Conservation (phyloP, 2,888 invertebrate species). For the Sisyra nigra region DNA sequence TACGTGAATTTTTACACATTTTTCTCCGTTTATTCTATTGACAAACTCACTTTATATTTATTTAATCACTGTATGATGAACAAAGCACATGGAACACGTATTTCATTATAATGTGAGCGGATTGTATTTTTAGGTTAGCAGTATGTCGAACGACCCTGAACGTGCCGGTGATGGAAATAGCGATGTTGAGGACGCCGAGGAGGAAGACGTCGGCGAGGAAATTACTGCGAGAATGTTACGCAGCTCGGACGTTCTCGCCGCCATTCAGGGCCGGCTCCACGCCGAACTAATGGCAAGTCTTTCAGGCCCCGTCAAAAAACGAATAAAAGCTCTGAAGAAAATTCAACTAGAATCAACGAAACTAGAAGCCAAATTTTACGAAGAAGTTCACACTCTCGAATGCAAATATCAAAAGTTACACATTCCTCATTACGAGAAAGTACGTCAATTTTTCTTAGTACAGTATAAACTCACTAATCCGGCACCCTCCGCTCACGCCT, state of each 20-base stretch:
- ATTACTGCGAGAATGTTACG: constrained; percentile 21
- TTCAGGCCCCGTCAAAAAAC: constrained; percentile 59
- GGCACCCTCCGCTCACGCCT: too few relatives aligned
- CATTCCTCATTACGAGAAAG: constrained; percentile 64
- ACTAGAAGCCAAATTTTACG: constrained; percentile 84
- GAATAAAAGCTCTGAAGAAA: constrained; percentile 73
- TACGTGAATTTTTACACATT: too few relatives aligned
- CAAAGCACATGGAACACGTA: too few relatives aligned
- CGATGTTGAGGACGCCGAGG: constrained; percentile 48
- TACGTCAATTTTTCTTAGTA: constrained; percentile 22
- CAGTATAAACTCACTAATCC: neutral
- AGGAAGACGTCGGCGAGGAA: constrained; percentile 37
- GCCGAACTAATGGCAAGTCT: constrained; percentile 42
- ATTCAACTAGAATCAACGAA: constrained; percentile 71
- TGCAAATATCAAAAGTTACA: constrained; percentile 75
- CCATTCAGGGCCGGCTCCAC: constrained; percentile 39
- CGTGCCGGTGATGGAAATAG: constrained; percentile 47
- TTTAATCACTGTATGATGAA: too few relatives aligned
- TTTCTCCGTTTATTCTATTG: too few relatives aligned
- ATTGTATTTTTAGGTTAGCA: neutral
- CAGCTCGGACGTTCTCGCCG: constrained; percentile 40
- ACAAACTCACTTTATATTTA: too few relatives aligned
- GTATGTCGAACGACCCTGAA: constrained; percentile 31
- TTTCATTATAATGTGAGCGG: too few relatives aligned
- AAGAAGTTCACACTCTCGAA: constrained; percentile 85